Evolutionary conservation across 2,113 vertebrate genomes (phyloP).

Genomic region (Lates calcarifer): DNA sequence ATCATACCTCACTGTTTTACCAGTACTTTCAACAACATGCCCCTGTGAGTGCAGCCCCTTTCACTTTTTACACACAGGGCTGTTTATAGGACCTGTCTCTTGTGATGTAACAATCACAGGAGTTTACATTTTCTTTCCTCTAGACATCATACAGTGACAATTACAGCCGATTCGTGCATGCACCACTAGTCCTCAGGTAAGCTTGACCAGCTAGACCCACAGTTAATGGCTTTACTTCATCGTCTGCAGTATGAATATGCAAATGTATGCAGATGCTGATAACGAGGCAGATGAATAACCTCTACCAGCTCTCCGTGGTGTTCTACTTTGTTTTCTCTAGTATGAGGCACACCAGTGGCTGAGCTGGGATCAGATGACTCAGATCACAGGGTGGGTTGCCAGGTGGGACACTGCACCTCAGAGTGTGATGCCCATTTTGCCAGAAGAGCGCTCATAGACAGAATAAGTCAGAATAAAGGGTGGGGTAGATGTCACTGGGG

Average conservation of each 20-base stretch:
- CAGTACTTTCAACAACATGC: too few relatives aligned
- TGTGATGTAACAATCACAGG: background rate
- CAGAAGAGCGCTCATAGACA: background rate
- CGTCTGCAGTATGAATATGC: background rate
- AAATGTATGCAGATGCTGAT: conserved; percentile 13
- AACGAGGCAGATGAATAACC: conserved; percentile 30
- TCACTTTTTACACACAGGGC: too few relatives aligned
- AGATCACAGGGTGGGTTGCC: conserved; percentile 32
- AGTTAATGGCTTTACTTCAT: conserved; percentile 1
- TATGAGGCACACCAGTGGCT: conserved; percentile 34
- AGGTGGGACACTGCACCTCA: conserved; percentile 23
- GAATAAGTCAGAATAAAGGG: background rate
- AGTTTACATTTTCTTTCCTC: background rate
- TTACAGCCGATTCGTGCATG: background rate
- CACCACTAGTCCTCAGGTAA: background rate
- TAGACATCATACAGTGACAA: background rate
- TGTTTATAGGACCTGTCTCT: too few relatives aligned
- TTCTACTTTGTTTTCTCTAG: conserved; percentile 15
- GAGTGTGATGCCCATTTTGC: conserved; percentile 25
- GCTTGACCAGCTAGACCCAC: background rate
- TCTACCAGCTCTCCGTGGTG: conserved; percentile 11
- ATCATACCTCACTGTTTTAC: too few relatives aligned
- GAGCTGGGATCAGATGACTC: conserved; percentile 23
- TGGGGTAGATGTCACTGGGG: background rate
- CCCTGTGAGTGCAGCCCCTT: too few relatives aligned